Evolutionary conservation across 2,797 vertebrate species (phyloP).

Genomic region (Oceanodroma leucorhoa): DNA sequence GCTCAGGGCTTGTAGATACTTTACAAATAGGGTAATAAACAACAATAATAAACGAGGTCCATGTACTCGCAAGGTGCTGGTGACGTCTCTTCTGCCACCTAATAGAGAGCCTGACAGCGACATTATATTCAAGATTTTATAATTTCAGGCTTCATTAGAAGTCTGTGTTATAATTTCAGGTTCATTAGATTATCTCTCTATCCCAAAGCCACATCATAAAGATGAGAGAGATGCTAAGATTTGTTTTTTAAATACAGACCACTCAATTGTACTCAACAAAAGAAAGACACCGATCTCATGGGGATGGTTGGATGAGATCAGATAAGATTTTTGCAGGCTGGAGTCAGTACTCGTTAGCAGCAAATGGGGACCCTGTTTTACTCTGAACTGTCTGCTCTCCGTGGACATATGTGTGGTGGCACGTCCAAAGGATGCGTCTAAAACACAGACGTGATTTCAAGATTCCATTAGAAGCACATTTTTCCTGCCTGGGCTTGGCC

Average conservation of each 20-base stretch:
- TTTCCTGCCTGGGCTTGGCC: not conserved
- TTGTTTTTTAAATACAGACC: not conserved
- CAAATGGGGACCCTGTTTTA: not conserved
- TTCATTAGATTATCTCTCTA: not conserved
- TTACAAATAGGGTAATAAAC: not conserved
- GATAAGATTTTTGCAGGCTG: not conserved
- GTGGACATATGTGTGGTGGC: not conserved
- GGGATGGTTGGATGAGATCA: not conserved
- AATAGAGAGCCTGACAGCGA: fast-evolving
- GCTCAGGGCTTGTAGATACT: not conserved
- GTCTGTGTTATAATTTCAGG: not conserved
- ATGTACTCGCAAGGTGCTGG: not conserved
- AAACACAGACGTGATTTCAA: not conserved
- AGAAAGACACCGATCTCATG: not conserved
- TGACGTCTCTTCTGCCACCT: not conserved
- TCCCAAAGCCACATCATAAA: not conserved
- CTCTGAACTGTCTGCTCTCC: not conserved
- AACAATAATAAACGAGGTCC: fast-evolving
- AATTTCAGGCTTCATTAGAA: not conserved
- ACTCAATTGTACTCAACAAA: not conserved
- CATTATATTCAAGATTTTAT: not conserved
- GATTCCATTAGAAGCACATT: not conserved
- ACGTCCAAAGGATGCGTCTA: not conserved
- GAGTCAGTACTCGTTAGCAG: not conserved
- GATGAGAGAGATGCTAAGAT: not conserved